Conservation (phyloP, 2,888 invertebrate genomes). For the Monoplex corrugatus region DNA sequence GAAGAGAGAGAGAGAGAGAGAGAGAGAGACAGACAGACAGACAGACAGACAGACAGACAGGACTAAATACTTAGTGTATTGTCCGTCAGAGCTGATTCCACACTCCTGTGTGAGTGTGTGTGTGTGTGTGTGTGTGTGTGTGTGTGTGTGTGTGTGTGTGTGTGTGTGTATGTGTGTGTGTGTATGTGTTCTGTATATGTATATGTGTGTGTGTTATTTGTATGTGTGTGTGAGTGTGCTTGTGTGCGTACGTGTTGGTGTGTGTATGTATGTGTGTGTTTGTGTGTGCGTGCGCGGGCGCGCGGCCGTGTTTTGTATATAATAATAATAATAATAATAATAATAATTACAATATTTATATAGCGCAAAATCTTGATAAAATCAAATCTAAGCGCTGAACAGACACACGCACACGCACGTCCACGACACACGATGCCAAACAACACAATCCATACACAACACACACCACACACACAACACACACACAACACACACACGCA, state of each 20-base stretch:
- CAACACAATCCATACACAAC: too few species aligned
- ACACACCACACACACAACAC: too few species aligned
- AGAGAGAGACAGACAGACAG: too few species aligned
- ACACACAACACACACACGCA: too few species aligned
- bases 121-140: neutral
- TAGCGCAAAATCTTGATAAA: too few species aligned
- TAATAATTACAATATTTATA: too few species aligned
- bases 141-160: neutral
- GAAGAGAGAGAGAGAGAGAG: too few species aligned
- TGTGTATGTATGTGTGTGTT: neutral
- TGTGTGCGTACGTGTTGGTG: neutral
- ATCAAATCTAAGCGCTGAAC: too few species aligned
- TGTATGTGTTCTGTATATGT: neutral
- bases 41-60: conserved; percentile 45
- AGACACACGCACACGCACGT: too few species aligned
- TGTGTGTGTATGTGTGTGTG: neutral
- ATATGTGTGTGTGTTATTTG: neutral
- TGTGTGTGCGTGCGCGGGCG: neutral
- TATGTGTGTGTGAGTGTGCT: neutral
- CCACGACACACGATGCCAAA: too few species aligned
- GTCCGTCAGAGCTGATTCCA: conserved; percentile 22
- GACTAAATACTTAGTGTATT: conserved; percentile 46
- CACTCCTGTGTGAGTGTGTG: neutral
- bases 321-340: too few species aligned
- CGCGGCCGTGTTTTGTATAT: neutral